Base-by-base conservation (phyloP, 2,113 vertebrate genomes). In the Neoarius graeffei region DNA sequence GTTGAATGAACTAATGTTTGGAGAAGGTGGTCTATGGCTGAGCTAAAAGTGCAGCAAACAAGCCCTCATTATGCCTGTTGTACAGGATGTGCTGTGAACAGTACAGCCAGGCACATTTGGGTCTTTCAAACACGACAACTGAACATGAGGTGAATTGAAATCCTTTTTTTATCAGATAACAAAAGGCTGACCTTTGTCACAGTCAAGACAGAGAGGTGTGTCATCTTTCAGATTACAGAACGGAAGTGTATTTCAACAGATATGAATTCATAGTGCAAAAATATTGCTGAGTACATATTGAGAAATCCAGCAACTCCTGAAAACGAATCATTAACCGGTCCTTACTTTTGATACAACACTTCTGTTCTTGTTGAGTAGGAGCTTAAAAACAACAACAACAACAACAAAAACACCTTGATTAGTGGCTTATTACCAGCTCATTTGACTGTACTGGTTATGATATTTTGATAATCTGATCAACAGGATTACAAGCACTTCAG, bases 11-110 rank as follows among this genome's bases (percentile, higher is more conserved):
- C n/a, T 79, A 27, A 56, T 80, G 52, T 56, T 77, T n/a, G 25
- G 27, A 71, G 27, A 60, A 60, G 81, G 17, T 59, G 48, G 35
- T 7, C 56, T 59, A 42, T 42, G 30, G 17, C 48, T 52, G 64
- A 54, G 20, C 8, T 87, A 42, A 42, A 69, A 20, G 42, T 74
- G 7, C 52, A 85, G 30, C 30, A 88, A 25, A 73, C 87, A 56
- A 30, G 17, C 19, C 14, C 54, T 74, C n/a, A 35, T 60, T 54
- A 27, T 83, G n/a, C 10, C 60, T 71, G 30, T 11, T 54, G 25
- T 20, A 57, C 50, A 42, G 17, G 52, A 73, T 30, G 30, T 54
- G 9, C 56, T 59, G 57, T 42, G 35, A 81, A 59, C n/a, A 25
- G 52, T 23, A 67, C 23, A 27, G 0, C 42, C 25, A 52, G 27